Base-by-base conservation (phyloP, 2,113 vertebrate genomes). In the Amphilophus citrinellus region DNA sequence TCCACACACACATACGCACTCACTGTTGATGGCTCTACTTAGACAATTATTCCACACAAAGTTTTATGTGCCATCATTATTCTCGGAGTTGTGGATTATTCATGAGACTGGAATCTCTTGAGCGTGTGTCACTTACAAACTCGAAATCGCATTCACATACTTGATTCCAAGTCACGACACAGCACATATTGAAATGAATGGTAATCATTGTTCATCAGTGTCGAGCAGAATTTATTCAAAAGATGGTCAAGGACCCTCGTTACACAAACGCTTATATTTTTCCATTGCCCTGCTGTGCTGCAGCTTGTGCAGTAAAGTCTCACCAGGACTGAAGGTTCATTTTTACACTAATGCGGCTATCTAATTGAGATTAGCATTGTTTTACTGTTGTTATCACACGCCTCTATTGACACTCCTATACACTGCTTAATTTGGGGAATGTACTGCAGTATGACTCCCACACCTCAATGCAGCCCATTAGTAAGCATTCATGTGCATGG, bases 391-490 rank as follows among this genome's bases (percentile, higher is more conserved):
- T 93, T 89, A 84, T 87, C 81, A 15, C 58, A 24, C 24, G 15
- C 62, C 76, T 79, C 10, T 32, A 27, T 71, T 61, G 60, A 89
- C 84, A 84, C 59, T 79, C 61, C 65, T 79, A 44, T 82, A 87
- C 88, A 78, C 88, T 80, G 20, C 79, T 90, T 92, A 58, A 81
- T 87, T 32, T 63, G 81, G 85, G 88, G 91, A 93, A 93, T 93
- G 89, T 85, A 37, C 86, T 84, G 75, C 84, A 61, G 63, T 79
- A 80, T 87, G 85, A 83, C 80, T 80, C 81, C 22, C 76, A 91
- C 90, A 89, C 85, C 62, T 87, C 89, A 76, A 73, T 76, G 79
- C 92, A 85, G 63, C 61, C 59, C 84, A 82, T 91, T 56, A 59
- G 75, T 82, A 91, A 92, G 91, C 88, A 85, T 77, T 37, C 57